Conservation (phyloP, 2,888 invertebrate species). For the Branchipolynoe longqiensis region DNA sequence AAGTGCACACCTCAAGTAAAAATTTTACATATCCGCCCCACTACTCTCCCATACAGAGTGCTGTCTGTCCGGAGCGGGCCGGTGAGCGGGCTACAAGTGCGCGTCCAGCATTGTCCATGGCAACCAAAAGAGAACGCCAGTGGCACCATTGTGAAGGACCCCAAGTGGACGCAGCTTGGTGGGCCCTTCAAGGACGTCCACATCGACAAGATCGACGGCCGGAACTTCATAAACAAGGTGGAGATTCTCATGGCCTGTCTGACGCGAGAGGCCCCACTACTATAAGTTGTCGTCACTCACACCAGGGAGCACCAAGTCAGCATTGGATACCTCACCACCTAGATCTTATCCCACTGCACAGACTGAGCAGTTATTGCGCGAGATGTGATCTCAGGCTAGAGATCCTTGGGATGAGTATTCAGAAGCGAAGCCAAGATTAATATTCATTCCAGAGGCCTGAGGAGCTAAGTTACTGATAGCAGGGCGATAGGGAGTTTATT, state of each 20-base stretch:
- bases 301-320: no score
- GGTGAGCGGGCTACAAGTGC: slow-evolving; percentile 92
- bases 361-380: no score
- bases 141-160: slow-evolving; percentile 88
- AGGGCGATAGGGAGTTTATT: no score
- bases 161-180: slow-evolving; percentile 96
- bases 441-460: no score
- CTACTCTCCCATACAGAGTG: slow-evolving; percentile 83
- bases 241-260: slow-evolving; percentile 93
- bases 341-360: no score
- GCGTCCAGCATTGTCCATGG: slow-evolving; percentile 91
- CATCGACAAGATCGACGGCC: slow-evolving; percentile 96
- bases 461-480: no score
- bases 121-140: slow-evolving; percentile 91
- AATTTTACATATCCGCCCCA: slow-evolving; percentile 26
- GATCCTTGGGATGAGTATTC: no score
- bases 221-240: slow-evolving; percentile 97
- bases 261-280: slow-evolving; percentile 8
- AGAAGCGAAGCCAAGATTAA: no score
- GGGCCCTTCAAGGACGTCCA: slow-evolving; percentile 88
- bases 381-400: no score
- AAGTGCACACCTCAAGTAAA: background rate
- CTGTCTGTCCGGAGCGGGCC: slow-evolving; percentile 95
- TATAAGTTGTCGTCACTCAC: background rate
- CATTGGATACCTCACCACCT: no score